Base-by-base conservation (phyloP, 2,888 invertebrate genomes). In the Torymus aiolomorphi region DNA sequence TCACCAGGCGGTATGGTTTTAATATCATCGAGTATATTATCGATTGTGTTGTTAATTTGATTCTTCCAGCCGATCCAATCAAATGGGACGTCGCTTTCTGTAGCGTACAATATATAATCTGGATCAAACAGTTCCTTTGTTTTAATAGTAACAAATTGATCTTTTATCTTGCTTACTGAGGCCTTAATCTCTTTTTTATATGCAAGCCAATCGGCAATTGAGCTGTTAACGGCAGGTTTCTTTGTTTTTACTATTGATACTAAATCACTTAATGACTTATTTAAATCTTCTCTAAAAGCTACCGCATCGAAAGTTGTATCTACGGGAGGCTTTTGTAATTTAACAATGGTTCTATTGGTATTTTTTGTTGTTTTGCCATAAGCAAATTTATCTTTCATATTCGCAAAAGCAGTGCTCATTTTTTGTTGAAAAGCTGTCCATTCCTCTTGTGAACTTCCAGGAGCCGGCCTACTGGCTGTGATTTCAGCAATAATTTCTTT, bases 351-450 rank as follows among this genome's bases (percentile, higher is more conserved):
- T n/a, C 31, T 56, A 4, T 20, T 42, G 3, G n/a, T 12, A 10
- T 42, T 65, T 14, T 56, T 20, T 31, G 49, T 20, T 14, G 49
- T 1, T 16, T 72, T 51, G 0, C 18, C 1, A 57, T 66, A 52
- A 16, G 72, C n/a, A 24, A 56, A 62, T 51, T 80, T 71, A 42
- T 66, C 65, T n/a, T 61, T 72, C 61, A 73, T 31, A 0, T 20
- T 61, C 13, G 54, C 54, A 57, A 79, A 79, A 18, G 71, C 31
- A 42, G 31, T 42, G 13, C 3, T 52, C 20, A 85, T 74, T 13
- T 74, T 80, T 59, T 82, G 71, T 51, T 80, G 80, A 11, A 85
- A 84, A 12, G 49, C 78, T n/a, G 75, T 51, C 85, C 85, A 86
- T 13, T 73, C 76, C 57, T 67, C 69, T 63, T 52, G 62, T 0